Conservation (phyloP, 2,888 invertebrate species). For the Neoascia interrupta region DNA sequence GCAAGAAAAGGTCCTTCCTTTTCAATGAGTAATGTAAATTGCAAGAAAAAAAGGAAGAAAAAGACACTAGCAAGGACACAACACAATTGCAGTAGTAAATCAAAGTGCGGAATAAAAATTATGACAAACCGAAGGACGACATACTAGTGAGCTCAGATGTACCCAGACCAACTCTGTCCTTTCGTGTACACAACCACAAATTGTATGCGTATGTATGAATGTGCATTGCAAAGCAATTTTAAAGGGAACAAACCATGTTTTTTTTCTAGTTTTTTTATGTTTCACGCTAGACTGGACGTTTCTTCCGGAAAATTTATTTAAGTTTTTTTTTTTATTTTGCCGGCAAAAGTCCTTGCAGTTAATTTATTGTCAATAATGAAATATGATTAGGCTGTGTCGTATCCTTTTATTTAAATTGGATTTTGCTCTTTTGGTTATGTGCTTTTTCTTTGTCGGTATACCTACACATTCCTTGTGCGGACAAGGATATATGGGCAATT, state of each 20-base stretch:
- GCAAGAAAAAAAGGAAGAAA: slow-evolving; percentile 20
- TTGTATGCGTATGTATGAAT: not conserved
- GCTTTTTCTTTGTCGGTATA: too few relatives aligned
- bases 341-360: slow-evolving; percentile 39
- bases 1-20: slow-evolving; percentile 28
- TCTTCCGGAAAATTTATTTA: slow-evolving; percentile 44
- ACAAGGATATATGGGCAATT: too few relatives aligned
- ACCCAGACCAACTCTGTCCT: slow-evolving; percentile 25
- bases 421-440: slow-evolving; percentile 4
- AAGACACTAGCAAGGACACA: slow-evolving; percentile 35
- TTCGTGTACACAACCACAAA: slow-evolving; percentile 31
- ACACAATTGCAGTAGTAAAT: slow-evolving; percentile 59
- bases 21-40: slow-evolving; percentile 57
- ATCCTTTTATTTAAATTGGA: slow-evolving; percentile 56
- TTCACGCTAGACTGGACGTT: slow-evolving; percentile 43
- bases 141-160: not conserved
- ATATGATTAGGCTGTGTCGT: slow-evolving; percentile 58
- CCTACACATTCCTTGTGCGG: too few relatives aligned
- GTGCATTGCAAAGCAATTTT: slow-evolving; percentile 28
- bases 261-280: slow-evolving; percentile 26
- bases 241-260: slow-evolving; percentile 37
- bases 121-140: slow-evolving; percentile 53
- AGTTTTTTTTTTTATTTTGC: slow-evolving; percentile 36
- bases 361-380: slow-evolving; percentile 65
- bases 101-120: slow-evolving; percentile 34